Conservation (phyloP, 2,888 invertebrate genomes). For the Dicycla oo region DNA sequence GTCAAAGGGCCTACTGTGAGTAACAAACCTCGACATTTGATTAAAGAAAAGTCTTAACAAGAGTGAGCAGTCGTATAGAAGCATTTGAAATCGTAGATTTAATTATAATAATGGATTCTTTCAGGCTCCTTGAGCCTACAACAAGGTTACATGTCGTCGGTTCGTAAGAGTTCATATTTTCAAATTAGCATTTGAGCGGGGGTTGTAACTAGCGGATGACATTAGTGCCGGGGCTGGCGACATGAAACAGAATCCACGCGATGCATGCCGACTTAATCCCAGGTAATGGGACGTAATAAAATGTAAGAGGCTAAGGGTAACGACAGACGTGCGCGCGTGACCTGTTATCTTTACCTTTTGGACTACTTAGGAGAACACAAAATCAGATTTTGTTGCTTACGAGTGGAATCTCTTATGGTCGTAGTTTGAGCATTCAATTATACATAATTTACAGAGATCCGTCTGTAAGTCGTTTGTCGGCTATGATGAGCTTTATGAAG, state of each 20-base stretch:
- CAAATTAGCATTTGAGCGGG: constrained; percentile 72
- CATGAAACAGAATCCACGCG: constrained; percentile 82
- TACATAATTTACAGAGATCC: constrained; percentile 24
- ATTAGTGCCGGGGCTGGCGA: constrained; percentile 76
- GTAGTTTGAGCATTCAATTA: constrained; percentile 46
- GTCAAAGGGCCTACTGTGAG: constrained; percentile 52
- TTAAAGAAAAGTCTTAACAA: constrained; percentile 64
- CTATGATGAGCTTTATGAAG: constrained; percentile 35
- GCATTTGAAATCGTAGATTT: constrained; percentile 63
- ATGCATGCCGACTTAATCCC: constrained; percentile 86
- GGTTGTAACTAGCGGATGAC: constrained; percentile 73
- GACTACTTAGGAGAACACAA: constrained; percentile 78
- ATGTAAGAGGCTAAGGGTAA: constrained; percentile 87
- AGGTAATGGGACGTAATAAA: constrained; percentile 88
- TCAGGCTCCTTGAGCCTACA: constrained; percentile 67
- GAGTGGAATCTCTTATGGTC: constrained; percentile 48
- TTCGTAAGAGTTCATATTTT: constrained; percentile 71
- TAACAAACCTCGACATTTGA: constrained; percentile 55
- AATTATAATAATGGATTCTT: constrained; percentile 73
- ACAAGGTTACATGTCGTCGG: constrained; percentile 65
- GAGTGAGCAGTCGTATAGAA: constrained; percentile 63
- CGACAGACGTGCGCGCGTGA: constrained; percentile 88
- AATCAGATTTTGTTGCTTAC: constrained; percentile 74
- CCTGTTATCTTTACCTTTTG: constrained; percentile 83
- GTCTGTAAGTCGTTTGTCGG: constrained; percentile 13